Evolutionary conservation across 2,888 invertebrate species (phyloP).

Genomic region (Lasius fuliginosus): DNA sequence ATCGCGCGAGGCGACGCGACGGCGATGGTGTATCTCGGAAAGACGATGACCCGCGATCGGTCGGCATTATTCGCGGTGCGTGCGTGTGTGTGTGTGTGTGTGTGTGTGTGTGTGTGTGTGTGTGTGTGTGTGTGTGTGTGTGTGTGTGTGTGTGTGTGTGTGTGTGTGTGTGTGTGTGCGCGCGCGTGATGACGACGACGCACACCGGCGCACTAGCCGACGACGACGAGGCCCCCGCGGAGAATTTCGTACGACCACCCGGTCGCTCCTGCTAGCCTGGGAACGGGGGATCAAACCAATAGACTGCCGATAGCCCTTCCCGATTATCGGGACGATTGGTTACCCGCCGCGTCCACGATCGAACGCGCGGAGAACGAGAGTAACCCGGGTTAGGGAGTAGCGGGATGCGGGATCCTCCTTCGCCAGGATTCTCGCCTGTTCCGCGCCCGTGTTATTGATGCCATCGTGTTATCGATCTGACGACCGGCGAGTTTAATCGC

Average conservation of each 20-base stretch:
- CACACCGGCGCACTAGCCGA: slow-evolving; percentile 26
- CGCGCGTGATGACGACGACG: slow-evolving; percentile 57
- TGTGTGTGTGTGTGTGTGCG: slow-evolving; percentile 6
- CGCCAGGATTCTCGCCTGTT: slow-evolving; percentile 78
- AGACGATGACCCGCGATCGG: slow-evolving; percentile 23
- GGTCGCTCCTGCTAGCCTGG: slow-evolving; percentile 83
- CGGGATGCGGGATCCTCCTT: slow-evolving; percentile 63
- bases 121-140: background rate
- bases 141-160: slow-evolving; percentile 45
- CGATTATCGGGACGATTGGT: slow-evolving; percentile 83
- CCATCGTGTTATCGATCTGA: slow-evolving; percentile 85
- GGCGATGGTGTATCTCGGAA: background rate
- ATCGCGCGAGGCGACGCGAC: background rate
- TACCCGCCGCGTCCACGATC: slow-evolving; percentile 35
- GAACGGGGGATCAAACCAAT: slow-evolving; percentile 85
- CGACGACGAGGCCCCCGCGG: slow-evolving; percentile 51
- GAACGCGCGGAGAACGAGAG: slow-evolving; percentile 7
- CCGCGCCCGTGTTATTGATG: slow-evolving; percentile 77
- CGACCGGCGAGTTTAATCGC: slow-evolving; percentile 43
- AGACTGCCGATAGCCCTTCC: slow-evolving; percentile 85
- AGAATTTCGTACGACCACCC: slow-evolving; percentile 81
- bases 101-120: slow-evolving; percentile 54
- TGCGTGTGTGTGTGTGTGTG: background rate
- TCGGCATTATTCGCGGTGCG: slow-evolving; percentile 54
- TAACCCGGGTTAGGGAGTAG: background rate